Percentiles rank a stretch among this genome's conserved stretches.
Conservation (phyloP, 2,888 invertebrate genomes). For the Apamea anceps region DNA sequence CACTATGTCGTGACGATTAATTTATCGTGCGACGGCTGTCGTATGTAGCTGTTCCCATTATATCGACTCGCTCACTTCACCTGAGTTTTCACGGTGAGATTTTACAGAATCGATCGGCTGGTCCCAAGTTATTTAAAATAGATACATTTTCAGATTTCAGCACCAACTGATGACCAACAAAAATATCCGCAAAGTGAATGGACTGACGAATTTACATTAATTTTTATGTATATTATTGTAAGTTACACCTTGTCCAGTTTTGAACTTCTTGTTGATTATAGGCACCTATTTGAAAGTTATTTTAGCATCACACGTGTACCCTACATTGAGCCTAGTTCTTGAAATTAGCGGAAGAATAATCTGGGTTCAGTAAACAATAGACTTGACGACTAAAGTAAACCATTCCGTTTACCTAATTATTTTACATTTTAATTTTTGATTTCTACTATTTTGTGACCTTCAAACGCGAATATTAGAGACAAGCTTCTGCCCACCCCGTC, state of each 20-base stretch:
- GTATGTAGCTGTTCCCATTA: no score
- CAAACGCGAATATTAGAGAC: no score
- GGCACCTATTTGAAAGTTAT: slow-evolving; percentile 5
- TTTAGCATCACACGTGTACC: slow-evolving; percentile 33
- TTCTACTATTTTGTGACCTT: background rate
- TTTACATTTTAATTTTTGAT: background rate
- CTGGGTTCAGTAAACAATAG: slow-evolving; percentile 25
- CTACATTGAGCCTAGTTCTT: slow-evolving; percentile 14
- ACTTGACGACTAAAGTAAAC: background rate
- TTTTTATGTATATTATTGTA: background rate
- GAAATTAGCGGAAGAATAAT: slow-evolving; percentile 18
- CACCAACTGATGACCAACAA: background rate
- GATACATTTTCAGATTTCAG: no score
- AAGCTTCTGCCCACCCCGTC: no score
- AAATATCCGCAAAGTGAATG: background rate
- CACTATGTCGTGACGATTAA: no score
- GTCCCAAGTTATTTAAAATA: no score
- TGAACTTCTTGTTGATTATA: background rate
- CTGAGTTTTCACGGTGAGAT: no score
- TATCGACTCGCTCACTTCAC: no score
- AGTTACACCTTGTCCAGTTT: background rate
- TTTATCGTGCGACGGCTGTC: no score
- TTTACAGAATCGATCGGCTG: no score
- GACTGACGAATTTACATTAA: background rate
- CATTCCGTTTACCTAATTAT: background rate